Percentiles rank a stretch among this genome's conserved stretches.
These are phyloP conservation scores for Coenonympha arcania DNA, from an alignment of 2,888 invertebrate species.

Conservation along the genomic window DNA sequence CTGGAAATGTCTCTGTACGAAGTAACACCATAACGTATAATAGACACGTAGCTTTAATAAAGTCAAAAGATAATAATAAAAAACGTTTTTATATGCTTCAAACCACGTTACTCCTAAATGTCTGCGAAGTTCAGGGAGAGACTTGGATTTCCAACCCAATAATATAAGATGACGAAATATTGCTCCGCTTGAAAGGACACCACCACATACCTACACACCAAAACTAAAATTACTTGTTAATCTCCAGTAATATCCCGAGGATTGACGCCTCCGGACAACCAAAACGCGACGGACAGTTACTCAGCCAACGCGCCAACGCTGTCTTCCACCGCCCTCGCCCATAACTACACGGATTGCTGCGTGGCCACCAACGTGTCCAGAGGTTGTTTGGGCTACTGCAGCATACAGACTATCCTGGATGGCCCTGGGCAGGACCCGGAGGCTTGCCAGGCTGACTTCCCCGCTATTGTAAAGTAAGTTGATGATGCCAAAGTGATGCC, in stretches of 20 bases:
- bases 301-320: conserved; percentile 58
- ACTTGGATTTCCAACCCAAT: too few species aligned
- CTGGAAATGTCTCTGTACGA: too few species aligned
- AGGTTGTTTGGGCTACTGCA: conserved; percentile 86
- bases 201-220: too few species aligned
- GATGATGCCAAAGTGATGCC: neutral
- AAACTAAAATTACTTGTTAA: neutral
- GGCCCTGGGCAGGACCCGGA: conserved; percentile 88
- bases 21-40: too few species aligned
- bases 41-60: too few species aligned
- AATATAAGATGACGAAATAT: too few species aligned
- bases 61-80: too few species aligned
- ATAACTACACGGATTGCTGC: conserved; percentile 89
- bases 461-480: conserved; percentile 79
- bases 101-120: too few species aligned
- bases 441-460: conserved; percentile 85
- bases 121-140: too few species aligned
- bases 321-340: conserved; percentile 66
- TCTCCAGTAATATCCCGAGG: conserved; percentile 76
- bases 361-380: conserved; percentile 79
- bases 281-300: conserved; percentile 65
- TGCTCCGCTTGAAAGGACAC: too few species aligned
- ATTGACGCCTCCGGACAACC: conserved; percentile 74
- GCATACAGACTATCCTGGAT: conserved; percentile 82
- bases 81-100: too few species aligned